Percentiles rank a stretch among this genome's conserved stretches.
Evolutionary conservation across 30 jellyfish, hydroid and myxozoan species (phyloP).

Genomic region (Nemopilema nomurai): DNA sequence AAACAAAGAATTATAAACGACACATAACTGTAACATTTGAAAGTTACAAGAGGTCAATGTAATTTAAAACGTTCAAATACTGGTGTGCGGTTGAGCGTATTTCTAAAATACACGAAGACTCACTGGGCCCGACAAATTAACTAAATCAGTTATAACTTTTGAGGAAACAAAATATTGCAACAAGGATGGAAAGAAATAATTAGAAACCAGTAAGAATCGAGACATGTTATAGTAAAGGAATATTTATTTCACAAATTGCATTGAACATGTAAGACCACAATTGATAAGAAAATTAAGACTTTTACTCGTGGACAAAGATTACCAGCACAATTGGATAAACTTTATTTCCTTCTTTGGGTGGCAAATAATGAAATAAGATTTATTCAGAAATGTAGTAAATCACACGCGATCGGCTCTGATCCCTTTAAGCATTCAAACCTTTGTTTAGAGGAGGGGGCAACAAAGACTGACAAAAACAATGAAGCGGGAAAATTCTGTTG

Average conservation of each 20-base stretch:
- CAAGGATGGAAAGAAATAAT: too few species aligned
- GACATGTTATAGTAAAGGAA: background rate
- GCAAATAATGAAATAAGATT: slow-evolving; percentile 14
- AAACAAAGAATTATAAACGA: too few species aligned
- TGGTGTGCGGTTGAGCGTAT: background rate
- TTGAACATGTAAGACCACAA: slow-evolving; percentile 25
- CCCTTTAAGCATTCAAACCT: background rate
- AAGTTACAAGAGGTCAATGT: background rate
- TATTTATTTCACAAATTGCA: slow-evolving; percentile 4
- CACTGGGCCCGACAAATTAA: background rate
- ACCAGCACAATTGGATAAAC: slow-evolving; percentile 26
- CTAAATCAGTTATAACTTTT: background rate
- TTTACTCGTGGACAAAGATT: slow-evolving; percentile 3
- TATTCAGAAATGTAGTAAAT: background rate
- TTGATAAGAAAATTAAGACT: slow-evolving; percentile 21
- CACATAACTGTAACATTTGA: background rate
- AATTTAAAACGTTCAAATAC: background rate
- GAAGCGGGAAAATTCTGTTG: too few species aligned
- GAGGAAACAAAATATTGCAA: background rate
- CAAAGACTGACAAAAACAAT: too few species aligned
- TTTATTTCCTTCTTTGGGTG: slow-evolving; percentile 45
- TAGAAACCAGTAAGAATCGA: background rate
- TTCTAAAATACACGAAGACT: background rate
- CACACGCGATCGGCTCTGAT: slow-evolving; percentile 37
- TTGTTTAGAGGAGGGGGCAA: background rate